phyloP scores from a whole-genome alignment of 2,888 invertebrate species.

The Drosophila cognata region DNA sequence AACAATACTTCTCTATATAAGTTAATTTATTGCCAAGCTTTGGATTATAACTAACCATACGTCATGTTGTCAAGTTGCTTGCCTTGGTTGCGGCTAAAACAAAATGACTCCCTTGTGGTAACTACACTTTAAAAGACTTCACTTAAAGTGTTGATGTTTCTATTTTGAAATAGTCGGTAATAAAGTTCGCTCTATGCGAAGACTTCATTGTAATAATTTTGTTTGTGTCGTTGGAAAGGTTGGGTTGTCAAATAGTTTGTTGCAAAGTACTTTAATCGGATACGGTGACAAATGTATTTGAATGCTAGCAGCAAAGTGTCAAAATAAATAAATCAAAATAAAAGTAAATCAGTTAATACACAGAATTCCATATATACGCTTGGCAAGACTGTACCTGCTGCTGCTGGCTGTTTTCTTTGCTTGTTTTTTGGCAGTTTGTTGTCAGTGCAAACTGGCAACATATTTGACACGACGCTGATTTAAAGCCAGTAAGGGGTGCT shows the following conservation, averaged over 20 bases:
- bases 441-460: constrained; percentile 57
- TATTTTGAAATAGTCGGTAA: background rate
- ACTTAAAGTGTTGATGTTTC: background rate
- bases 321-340: background rate
- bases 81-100: background rate
- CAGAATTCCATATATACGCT: background rate
- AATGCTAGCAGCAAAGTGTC: background rate
- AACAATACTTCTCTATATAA: background rate
- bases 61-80: background rate
- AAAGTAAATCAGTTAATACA: background rate
- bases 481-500: constrained; percentile 25
- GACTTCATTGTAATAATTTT: background rate
- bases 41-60: no score
- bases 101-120: background rate
- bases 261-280: background rate
- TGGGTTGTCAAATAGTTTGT: background rate
- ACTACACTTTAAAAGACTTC: background rate
- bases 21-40: background rate
- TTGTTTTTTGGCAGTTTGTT: constrained; percentile 42
- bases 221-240: background rate
- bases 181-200: background rate
- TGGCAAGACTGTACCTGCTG: constrained; percentile 30
- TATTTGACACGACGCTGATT: constrained; percentile 71
- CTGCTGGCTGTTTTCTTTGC: constrained; percentile 13
- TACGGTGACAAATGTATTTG: background rate